Percentiles rank a stretch among this genome's conserved stretches.
Evolutionary conservation across 2,113 vertebrate species (phyloP).

Genomic region (Leucoraja erinaceus): DNA sequence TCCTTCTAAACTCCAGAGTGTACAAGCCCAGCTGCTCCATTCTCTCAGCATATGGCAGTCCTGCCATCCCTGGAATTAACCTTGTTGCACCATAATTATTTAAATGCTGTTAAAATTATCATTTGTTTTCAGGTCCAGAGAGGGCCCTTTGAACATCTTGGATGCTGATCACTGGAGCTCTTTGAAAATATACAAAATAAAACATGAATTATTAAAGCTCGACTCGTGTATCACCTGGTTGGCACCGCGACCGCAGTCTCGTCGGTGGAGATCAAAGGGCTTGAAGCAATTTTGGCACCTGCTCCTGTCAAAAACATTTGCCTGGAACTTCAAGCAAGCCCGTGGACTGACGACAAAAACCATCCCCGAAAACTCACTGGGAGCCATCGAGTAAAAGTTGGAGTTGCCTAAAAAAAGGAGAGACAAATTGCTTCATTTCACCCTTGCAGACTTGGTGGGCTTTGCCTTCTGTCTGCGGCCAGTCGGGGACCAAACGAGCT

Average conservation of each 20-base stretch:
- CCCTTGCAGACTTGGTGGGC: neutral
- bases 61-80: too few species aligned
- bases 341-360: neutral
- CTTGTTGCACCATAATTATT: too few species aligned
- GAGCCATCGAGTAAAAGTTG: neutral
- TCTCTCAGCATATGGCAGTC: too few species aligned
- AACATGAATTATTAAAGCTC: neutral
- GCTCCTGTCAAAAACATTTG: constrained; percentile 69
- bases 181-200: neutral
- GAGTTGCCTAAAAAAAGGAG: neutral
- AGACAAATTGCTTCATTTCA: too few species aligned
- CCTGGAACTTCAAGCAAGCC: constrained; percentile 66
- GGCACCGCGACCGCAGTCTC: neutral
- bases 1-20: too few species aligned
- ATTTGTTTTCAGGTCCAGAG: neutral
- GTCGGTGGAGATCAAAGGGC: constrained; percentile 45
- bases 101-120: neutral
- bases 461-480: neutral
- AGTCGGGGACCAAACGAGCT: neutral
- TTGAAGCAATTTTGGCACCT: constrained; percentile 71
- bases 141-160: neutral
- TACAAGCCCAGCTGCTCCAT: too few species aligned
- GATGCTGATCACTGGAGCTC: neutral
- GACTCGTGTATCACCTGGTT: constrained; percentile 52
- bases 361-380: neutral